A percentile compares a stretch with the other conserved stretches of the same genome.
phyloP scores from a whole-genome alignment of 1,140 invertebrate species.

The Diorhabda elongata region DNA sequence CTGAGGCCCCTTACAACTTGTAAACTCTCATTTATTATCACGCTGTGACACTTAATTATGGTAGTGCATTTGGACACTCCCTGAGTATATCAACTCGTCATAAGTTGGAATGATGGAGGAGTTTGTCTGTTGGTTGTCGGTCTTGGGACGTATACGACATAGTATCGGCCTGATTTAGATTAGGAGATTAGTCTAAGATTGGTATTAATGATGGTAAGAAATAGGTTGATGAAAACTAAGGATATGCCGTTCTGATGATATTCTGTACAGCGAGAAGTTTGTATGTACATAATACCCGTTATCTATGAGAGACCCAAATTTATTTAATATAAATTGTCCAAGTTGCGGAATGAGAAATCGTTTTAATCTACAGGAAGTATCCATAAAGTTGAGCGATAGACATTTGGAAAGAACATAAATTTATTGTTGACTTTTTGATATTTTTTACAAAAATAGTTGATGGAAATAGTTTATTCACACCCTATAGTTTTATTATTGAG shows the following conservation, averaged over 20 bases:
- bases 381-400: no score
- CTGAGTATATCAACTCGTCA: slow-evolving; percentile 28
- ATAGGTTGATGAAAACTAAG: background rate
- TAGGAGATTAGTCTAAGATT: background rate
- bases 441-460: no score
- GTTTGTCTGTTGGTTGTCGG: background rate
- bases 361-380: no score
- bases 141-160: background rate
- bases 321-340: no score
- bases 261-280: no score
- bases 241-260: background rate
- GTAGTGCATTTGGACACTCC: slow-evolving; percentile 30
- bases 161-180: background rate
- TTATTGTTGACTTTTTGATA: no score
- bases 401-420: no score
- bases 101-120: slow-evolving; percentile 17
- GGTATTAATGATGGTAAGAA: background rate
- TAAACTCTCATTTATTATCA: slow-evolving; percentile 40
- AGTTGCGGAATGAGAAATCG: no score
- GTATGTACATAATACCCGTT: no score
- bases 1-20: slow-evolving; percentile 33
- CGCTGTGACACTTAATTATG: slow-evolving; percentile 41
- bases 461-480: no score
- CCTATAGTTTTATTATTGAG: no score
- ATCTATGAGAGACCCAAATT: no score